Percentiles rank a stretch among this genome's conserved stretches.
Evolutionary conservation across 2,113 vertebrate genomes (phyloP).

Genomic region (Festucalex cinctus): DNA sequence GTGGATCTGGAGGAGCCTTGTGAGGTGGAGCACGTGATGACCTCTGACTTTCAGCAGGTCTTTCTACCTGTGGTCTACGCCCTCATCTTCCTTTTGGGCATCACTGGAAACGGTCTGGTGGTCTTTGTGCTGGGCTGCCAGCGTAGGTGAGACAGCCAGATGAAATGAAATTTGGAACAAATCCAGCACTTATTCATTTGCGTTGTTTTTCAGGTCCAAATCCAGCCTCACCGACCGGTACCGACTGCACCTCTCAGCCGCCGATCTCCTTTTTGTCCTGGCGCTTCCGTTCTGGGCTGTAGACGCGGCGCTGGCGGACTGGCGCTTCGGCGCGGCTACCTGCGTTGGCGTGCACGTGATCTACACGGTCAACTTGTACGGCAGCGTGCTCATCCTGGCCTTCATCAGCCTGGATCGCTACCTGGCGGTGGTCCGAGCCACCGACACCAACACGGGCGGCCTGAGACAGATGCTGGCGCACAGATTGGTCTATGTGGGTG

Average conservation of each 20-base stretch:
- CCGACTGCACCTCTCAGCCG: conserved; percentile 91
- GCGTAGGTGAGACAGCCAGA: conserved; percentile 69
- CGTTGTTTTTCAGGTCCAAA: conserved; percentile 68
- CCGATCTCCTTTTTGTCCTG: conserved; percentile 94
- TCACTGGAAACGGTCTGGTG: conserved; percentile 92
- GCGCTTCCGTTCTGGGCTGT: conserved; percentile 96
- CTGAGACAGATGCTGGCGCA: conserved; percentile 88
- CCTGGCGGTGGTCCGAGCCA: conserved; percentile 92
- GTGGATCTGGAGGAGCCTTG: conserved; percentile 79
- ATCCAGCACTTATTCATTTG: neutral
- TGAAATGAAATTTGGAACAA: neutral
- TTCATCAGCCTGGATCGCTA: conserved; percentile 98
- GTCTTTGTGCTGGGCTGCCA: conserved; percentile 95
- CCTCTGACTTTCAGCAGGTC: conserved; percentile 79
- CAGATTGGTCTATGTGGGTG: conserved; percentile 85
- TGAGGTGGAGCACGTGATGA: conserved; percentile 73
- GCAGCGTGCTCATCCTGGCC: conserved; percentile 94
- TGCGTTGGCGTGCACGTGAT: conserved; percentile 90
- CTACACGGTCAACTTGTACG: conserved; percentile 95
- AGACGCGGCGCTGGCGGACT: conserved; percentile 80
- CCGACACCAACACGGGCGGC: conserved; percentile 87
- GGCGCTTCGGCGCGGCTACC: conserved; percentile 84
- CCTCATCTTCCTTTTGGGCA: conserved; percentile 89
- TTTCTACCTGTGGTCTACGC: conserved; percentile 89
- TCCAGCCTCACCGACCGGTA: conserved; percentile 94